Conservation (phyloP, 1,140 invertebrate genomes). For the Pachypsylla venusta region DNA sequence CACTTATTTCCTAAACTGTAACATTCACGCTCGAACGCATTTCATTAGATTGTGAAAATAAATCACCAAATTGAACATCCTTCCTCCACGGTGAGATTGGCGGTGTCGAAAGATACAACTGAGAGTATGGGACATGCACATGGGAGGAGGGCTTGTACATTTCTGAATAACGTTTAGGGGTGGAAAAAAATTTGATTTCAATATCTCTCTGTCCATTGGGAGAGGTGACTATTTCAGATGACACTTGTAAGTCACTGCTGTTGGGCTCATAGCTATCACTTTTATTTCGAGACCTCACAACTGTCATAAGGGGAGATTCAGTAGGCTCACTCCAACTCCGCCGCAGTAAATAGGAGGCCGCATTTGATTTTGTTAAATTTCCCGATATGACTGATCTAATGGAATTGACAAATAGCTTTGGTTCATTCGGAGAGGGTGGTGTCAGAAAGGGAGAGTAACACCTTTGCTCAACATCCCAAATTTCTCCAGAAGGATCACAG, state of each 20-base stretch:
- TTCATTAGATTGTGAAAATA: neutral
- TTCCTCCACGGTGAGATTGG: neutral
- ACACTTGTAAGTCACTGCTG: conserved; percentile 36
- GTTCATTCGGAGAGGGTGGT: conserved; percentile 23
- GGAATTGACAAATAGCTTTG: conserved; percentile 15
- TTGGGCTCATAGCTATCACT: conserved; percentile 21
- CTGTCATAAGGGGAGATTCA: neutral
- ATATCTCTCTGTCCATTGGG: conserved; percentile 57
- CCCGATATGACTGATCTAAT: conserved; percentile 2
- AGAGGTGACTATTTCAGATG: conserved; percentile 59
- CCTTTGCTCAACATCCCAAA: conserved; percentile 51
- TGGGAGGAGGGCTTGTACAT: neutral
- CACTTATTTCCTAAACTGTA: neutral
- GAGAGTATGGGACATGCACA: conserved; percentile 1
- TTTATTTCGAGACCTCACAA: conserved; percentile 28
- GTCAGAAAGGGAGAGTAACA: conserved; percentile 36
- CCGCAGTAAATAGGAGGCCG: conserved; percentile 29
- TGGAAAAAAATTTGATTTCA: conserved; percentile 58
- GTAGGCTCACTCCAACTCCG: conserved; percentile 47
- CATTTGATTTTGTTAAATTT: conserved; percentile 5
- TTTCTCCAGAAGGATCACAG: conserved; percentile 56
- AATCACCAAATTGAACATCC: neutral
- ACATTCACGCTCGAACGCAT: conserved; percentile 6
- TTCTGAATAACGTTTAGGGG: conserved; percentile 17
- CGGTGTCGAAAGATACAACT: conserved; percentile 2